phyloP scores from a whole-genome alignment of 2,113 vertebrate genomes.

The Prochilodus magdalenae region DNA sequence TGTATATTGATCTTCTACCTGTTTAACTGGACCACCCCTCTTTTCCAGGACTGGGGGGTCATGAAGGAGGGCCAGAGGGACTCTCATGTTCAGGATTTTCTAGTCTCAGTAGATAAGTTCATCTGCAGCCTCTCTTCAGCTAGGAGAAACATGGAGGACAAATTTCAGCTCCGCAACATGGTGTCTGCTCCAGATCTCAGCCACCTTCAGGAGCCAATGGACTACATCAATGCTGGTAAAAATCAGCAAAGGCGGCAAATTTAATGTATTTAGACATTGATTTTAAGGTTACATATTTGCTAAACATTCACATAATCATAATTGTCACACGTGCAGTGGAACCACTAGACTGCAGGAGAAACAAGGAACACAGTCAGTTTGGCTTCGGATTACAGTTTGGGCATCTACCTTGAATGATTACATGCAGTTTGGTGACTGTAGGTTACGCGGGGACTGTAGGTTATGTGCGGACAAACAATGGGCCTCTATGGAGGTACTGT shows the following conservation, averaged over 20 bases:
- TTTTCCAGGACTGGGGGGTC: conserved; percentile 76
- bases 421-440: no score
- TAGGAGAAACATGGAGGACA: conserved; percentile 75
- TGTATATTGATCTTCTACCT: background rate
- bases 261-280: no score
- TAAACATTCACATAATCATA: no score
- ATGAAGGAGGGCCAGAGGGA: conserved; percentile 72
- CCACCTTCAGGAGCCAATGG: conserved; percentile 75
- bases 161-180: conserved; percentile 74
- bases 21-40: background rate
- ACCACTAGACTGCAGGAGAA: no score
- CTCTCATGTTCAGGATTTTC: conserved; percentile 75
- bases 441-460: no score
- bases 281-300: no score
- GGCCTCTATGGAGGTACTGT: no score
- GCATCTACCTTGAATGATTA: no score
- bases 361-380: no score
- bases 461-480: no score
- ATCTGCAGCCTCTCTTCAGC: conserved; percentile 72
- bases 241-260: background rate
- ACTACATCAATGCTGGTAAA: conserved; percentile 78
- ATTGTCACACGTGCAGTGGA: no score
- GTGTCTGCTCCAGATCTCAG: conserved; percentile 63
- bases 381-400: no score
- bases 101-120: conserved; percentile 79